Evolutionary conservation across 1,140 invertebrate genomes (phyloP).

Genomic region (Neodiprion fabricii): DNA sequence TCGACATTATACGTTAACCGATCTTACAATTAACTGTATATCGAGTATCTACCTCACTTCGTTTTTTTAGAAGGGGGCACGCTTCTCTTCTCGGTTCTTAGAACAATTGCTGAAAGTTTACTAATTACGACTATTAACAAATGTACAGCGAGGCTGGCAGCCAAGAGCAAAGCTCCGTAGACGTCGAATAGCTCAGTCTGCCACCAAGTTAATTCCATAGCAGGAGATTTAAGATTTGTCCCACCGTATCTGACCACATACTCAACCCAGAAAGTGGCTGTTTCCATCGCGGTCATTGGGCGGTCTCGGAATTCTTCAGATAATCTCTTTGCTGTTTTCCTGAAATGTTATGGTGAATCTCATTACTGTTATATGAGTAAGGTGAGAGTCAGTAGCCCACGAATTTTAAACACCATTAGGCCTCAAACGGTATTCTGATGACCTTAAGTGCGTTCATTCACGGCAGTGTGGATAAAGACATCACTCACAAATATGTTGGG

Average conservation of each 20-base stretch:
- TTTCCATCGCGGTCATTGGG: conserved; percentile 48
- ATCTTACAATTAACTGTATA: too few relatives aligned
- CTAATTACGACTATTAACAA: background rate
- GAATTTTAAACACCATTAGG: background rate
- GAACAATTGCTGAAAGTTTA: too few relatives aligned
- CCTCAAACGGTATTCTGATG: background rate
- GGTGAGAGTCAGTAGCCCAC: background rate
- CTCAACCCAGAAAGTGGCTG: conserved; percentile 59
- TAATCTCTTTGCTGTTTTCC: conserved; percentile 45
- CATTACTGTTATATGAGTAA: background rate
- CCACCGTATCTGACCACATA: conserved; percentile 58
- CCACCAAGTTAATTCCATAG: conserved; percentile 50
- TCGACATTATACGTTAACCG: too few relatives aligned
- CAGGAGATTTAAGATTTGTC: conserved; percentile 44
- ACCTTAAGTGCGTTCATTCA: background rate
- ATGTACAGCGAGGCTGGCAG: background rate
- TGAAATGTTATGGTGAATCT: conserved; percentile 34
- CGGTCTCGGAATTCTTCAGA: conserved; percentile 55
- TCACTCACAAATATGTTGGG: background rate
- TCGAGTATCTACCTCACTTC: too few relatives aligned
- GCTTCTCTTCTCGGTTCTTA: too few relatives aligned
- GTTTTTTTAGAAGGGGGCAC: too few relatives aligned
- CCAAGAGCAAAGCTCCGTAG: conserved; percentile 34
- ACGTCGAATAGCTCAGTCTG: conserved; percentile 55
- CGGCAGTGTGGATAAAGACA: background rate